Conservation (phyloP, 1,140 invertebrate species). For the Ceratosolen solmsi region DNA sequence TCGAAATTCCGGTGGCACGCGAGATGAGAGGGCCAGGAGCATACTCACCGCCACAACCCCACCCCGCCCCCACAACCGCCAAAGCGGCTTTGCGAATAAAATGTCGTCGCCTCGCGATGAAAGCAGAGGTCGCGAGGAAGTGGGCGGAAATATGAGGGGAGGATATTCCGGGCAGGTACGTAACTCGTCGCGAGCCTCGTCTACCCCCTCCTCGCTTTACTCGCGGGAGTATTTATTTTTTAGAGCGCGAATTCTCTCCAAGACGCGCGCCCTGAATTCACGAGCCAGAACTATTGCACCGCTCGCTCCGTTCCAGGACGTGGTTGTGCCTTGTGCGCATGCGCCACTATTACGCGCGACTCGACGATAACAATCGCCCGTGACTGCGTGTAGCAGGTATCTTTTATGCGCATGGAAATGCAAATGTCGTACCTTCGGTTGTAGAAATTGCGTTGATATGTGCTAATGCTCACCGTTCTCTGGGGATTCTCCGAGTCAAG, state of each 20-base stretch:
- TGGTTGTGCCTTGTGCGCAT: not conserved
- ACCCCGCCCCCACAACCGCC: too few relatives aligned
- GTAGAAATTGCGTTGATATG: too few relatives aligned
- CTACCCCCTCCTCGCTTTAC: not conserved
- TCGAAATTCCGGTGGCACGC: constrained; percentile 62
- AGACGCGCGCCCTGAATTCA: not conserved
- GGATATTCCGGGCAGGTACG: constrained; percentile 6
- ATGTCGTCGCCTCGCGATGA: constrained; percentile 55
- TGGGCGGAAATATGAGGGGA: not conserved
- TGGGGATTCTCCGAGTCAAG: too few relatives aligned
- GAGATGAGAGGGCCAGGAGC: too few relatives aligned
- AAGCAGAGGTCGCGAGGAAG: not conserved
- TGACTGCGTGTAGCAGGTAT: too few relatives aligned
- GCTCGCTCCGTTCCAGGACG: not conserved
- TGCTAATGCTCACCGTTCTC: too few relatives aligned
- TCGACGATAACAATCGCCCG: not conserved
- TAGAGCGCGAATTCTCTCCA: not conserved
- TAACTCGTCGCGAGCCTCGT: not conserved
- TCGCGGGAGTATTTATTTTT: not conserved
- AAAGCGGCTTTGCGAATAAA: constrained; percentile 66
- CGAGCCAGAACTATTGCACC: not conserved
- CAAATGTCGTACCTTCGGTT: too few relatives aligned
- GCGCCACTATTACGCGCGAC: not conserved
- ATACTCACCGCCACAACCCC: too few relatives aligned
- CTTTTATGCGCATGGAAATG: too few relatives aligned